A percentile compares a stretch with the other conserved stretches of the same genome.
phyloP scores from a whole-genome alignment of 2,113 vertebrate species.

The Oryzias melastigma region DNA sequence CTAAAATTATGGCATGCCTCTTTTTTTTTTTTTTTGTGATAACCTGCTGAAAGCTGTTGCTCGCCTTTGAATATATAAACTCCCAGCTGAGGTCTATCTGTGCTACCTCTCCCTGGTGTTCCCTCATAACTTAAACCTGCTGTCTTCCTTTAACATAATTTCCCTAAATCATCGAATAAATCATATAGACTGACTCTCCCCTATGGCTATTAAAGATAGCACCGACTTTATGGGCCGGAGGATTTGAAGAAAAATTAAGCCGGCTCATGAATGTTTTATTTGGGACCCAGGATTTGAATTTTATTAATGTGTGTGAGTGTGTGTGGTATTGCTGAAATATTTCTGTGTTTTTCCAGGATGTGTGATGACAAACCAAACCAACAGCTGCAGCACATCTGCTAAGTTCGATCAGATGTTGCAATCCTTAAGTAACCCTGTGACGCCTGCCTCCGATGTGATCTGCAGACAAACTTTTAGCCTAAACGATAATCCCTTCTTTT shows the following conservation, averaged over 20 bases:
- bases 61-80: slow-evolving; percentile 39
- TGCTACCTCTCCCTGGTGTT: slow-evolving; percentile 11
- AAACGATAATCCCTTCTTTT: slow-evolving; percentile 29
- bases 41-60: slow-evolving; percentile 66
- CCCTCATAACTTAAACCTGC: slow-evolving; percentile 14
- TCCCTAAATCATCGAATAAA: slow-evolving; percentile 34
- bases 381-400: slow-evolving; percentile 71
- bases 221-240: background rate
- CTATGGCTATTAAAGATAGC: background rate
- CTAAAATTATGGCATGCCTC: slow-evolving; percentile 45
- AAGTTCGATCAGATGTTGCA: slow-evolving; percentile 51
- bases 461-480: slow-evolving; percentile 22
- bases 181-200: slow-evolving; percentile 13
- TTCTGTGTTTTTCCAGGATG: slow-evolving; percentile 23
- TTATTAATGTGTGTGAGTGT: slow-evolving; percentile 7
- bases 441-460: slow-evolving; percentile 19
- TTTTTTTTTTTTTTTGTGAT: slow-evolving; percentile 42
- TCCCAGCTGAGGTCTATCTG: slow-evolving; percentile 39
- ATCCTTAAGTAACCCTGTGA: slow-evolving; percentile 32
- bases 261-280: too few relatives aligned
- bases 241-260: slow-evolving; percentile 51
- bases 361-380: slow-evolving; percentile 31
- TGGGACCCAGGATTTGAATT: slow-evolving; percentile 27
- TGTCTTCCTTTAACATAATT: slow-evolving; percentile 26
- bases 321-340: background rate